Conservation (phyloP, 2,888 invertebrate genomes). For the Scaeva pyrastri region DNA sequence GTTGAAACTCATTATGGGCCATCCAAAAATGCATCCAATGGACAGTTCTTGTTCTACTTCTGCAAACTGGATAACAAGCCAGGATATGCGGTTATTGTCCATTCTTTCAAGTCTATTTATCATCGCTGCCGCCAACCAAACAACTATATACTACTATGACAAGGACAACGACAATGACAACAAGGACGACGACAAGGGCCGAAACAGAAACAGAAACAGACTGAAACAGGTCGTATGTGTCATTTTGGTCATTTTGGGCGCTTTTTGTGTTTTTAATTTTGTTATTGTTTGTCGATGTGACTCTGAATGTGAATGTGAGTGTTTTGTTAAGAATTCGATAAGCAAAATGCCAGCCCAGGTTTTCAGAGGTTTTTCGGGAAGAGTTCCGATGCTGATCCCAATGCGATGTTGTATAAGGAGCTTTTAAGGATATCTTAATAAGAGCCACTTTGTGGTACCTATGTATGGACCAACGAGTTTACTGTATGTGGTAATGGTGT, state of each 20-base stretch:
- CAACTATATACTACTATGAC: too few species aligned
- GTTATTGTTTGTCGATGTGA: neutral
- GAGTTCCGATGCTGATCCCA: too few species aligned
- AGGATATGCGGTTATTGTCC: conserved; percentile 67
- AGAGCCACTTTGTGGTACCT: conserved; percentile 28
- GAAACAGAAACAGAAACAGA: conserved; percentile 54
- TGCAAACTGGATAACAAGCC: conserved; percentile 42
- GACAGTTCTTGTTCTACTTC: conserved; percentile 47
- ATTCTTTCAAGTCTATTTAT: conserved; percentile 68
- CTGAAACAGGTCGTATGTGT: conserved; percentile 64
- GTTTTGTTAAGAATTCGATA: conserved; percentile 52
- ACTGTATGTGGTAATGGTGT: conserved; percentile 9
- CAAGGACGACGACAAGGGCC: conserved; percentile 48
- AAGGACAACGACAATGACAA: neutral
- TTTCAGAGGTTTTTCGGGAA: too few species aligned
- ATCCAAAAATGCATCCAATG: conserved; percentile 55
- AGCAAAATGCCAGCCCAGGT: conserved; percentile 61
- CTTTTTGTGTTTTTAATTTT: neutral
- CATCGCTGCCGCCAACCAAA: conserved; percentile 54
- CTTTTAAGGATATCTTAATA: conserved; percentile 58
- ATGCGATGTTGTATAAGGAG: conserved; percentile 24
- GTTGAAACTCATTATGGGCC: conserved; percentile 63
- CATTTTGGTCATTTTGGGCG: conserved; percentile 19
- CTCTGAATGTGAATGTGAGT: neutral
- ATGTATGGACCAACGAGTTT: too few species aligned